Evolutionary conservation across 2,888 invertebrate species (phyloP).

Genomic region (Cheiracanthium punctorium): DNA sequence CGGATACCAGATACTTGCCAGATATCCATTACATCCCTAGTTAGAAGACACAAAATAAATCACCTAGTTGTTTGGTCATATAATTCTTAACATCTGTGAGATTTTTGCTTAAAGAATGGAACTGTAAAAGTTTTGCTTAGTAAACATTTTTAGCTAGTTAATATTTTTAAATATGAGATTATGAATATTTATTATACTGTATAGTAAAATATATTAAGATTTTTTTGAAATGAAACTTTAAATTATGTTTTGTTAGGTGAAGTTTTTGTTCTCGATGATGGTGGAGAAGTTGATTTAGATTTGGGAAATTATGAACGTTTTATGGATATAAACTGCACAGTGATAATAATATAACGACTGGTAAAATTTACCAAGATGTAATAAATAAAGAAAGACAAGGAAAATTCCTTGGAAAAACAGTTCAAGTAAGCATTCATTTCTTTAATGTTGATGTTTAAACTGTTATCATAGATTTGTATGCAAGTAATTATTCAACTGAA

Average conservation of each 20-base stretch:
- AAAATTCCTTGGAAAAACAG: constrained; percentile 98
- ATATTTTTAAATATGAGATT: not conserved
- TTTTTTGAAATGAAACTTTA: too few species aligned
- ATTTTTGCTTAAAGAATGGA: not conserved
- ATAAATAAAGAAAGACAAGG: constrained; percentile 95
- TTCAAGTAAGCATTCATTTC: constrained; percentile 95
- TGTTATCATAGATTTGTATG: too few species aligned
- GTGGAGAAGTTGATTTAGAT: constrained; percentile 99
- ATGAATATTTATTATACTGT: not conserved
- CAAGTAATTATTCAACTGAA: too few species aligned
- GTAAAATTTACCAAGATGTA: constrained; percentile 97
- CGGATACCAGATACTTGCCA: too few species aligned
- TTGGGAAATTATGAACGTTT: constrained; percentile 99
- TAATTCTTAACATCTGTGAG: too few species aligned
- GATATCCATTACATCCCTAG: too few species aligned
- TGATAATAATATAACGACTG: constrained; percentile 99
- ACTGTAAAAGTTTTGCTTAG: not conserved
- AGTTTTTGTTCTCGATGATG: constrained; percentile 98
- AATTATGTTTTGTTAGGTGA: constrained; percentile 85
- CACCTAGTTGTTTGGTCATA: too few species aligned
- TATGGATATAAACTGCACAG: constrained; percentile 92
- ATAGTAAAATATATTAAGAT: not conserved
- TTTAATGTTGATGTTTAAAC: too few species aligned
- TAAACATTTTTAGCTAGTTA: too few species aligned
- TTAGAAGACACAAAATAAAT: too few species aligned